Evolutionary conservation across 1,140 invertebrate species (phyloP).

Genomic region (Chrysoperla carnea): DNA sequence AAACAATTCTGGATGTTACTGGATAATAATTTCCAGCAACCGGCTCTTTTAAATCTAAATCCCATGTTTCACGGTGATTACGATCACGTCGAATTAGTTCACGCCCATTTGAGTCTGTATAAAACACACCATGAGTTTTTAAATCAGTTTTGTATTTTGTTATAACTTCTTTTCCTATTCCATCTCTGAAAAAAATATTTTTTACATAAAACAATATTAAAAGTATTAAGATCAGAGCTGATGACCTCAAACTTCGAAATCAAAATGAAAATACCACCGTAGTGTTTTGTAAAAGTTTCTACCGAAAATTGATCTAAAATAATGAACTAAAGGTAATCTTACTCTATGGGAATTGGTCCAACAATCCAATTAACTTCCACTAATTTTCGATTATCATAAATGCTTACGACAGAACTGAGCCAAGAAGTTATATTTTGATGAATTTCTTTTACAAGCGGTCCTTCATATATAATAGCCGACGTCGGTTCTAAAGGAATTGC

Average conservation of each 20-base stretch:
- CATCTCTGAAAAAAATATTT: conserved; percentile 31
- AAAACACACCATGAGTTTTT: conserved; percentile 50
- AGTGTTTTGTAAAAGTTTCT: no score
- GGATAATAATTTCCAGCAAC: conserved; percentile 88
- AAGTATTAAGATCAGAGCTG: no score
- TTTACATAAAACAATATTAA: background rate
- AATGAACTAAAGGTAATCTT: conserved; percentile 13
- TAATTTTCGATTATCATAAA: conserved; percentile 45
- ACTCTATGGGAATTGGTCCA: conserved; percentile 79
- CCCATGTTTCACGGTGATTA: conserved; percentile 61
- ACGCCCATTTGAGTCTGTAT: conserved; percentile 87
- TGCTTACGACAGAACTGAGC: conserved; percentile 61
- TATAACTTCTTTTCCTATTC: conserved; percentile 67
- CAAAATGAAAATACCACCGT: no score
- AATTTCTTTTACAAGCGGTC: conserved; percentile 63
- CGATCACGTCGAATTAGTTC: conserved; percentile 61
- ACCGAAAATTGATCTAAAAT: no score
- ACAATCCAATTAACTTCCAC: conserved; percentile 86
- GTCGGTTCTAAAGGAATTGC: conserved; percentile 15
- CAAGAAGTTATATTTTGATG: conserved; percentile 57
- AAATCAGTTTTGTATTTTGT: conserved; percentile 49
- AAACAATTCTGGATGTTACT: conserved; percentile 63
- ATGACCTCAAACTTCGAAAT: no score
- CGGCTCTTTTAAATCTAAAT: conserved; percentile 42
- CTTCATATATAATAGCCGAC: conserved; percentile 31